phyloP scores from a whole-genome alignment of 2,113 vertebrate genomes.

The Cercocebus atys region DNA sequence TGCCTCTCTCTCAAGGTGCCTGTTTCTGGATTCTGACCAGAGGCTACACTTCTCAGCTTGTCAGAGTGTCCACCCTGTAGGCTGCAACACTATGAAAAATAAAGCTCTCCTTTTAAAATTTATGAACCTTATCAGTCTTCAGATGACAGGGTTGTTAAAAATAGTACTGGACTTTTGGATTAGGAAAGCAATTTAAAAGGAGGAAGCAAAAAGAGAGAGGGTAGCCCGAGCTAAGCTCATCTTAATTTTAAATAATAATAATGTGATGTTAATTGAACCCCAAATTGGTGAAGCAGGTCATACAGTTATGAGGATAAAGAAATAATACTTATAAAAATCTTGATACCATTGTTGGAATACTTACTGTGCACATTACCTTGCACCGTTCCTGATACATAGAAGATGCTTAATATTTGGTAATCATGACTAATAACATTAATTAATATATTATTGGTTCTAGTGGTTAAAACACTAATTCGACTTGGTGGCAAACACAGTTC shows the following conservation, averaged over 20 bases:
- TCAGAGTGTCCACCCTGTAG: too few species aligned
- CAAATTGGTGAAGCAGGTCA: neutral
- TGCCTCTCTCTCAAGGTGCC: too few species aligned
- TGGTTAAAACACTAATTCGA: neutral
- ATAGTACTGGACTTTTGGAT: neutral
- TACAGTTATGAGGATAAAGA: neutral
- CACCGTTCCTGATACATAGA: neutral
- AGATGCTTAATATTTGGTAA: neutral
- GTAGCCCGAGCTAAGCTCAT: neutral
- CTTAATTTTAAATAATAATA: conserved; percentile 46
- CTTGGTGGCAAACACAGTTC: neutral
- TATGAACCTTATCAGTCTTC: too few species aligned
- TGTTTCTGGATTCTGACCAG: too few species aligned
- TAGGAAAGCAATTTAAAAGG: neutral
- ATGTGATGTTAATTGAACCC: neutral
- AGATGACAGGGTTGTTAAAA: neutral
- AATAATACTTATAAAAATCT: neutral
- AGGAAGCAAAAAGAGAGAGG: neutral
- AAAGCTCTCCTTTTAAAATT: too few species aligned
- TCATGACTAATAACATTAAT: neutral
- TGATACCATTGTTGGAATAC: neutral
- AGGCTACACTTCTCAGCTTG: too few species aligned
- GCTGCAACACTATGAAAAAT: too few species aligned
- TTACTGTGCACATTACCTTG: neutral
- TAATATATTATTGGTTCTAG: neutral